A percentile compares a stretch with the other conserved stretches of the same genome.
Conservation (phyloP, 2,888 invertebrate species). For the Blera fallax region DNA sequence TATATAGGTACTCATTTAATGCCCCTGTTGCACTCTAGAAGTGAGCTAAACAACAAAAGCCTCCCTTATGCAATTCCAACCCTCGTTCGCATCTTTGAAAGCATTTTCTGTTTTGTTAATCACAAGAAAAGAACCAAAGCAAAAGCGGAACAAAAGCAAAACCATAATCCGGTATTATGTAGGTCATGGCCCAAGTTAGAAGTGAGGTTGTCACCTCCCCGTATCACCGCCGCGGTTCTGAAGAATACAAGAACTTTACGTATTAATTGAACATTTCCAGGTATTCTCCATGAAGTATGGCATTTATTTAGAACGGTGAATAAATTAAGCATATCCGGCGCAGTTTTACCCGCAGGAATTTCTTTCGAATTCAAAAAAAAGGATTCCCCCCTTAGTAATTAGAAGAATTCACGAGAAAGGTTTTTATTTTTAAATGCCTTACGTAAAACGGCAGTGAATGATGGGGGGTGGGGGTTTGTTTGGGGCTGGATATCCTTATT, state of each 20-base stretch:
- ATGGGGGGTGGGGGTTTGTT: too few relatives aligned
- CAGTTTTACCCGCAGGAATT: not conserved
- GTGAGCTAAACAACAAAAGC: not conserved
- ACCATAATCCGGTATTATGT: conserved; percentile 25
- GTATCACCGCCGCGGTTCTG: not conserved
- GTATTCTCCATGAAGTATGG: conserved; percentile 3
- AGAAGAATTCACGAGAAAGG: conserved; percentile 1
- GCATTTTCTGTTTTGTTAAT: not conserved
- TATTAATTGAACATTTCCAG: conserved; percentile 32
- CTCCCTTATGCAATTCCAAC: conserved; percentile 8
- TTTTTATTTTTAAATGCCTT: not conserved
- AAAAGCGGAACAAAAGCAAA: conserved; percentile 15
- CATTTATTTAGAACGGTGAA: conserved; percentile 12
- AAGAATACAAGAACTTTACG: not conserved
- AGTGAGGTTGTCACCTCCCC: not conserved
- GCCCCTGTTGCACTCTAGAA: not conserved
- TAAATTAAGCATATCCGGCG: conserved; percentile 5
- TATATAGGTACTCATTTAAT: not conserved
- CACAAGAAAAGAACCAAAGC: not conserved
- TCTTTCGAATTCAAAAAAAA: not conserved
- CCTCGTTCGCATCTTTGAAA: conserved; percentile 6
- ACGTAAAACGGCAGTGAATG: not conserved
- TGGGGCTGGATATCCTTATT: not conserved
- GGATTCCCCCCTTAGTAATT: not conserved
- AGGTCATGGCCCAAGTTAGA: conserved; percentile 37